These are phyloP conservation scores for Leptopilina drosophilae DNA, from an alignment of 2,888 invertebrate species.

Conservation along the genomic window DNA sequence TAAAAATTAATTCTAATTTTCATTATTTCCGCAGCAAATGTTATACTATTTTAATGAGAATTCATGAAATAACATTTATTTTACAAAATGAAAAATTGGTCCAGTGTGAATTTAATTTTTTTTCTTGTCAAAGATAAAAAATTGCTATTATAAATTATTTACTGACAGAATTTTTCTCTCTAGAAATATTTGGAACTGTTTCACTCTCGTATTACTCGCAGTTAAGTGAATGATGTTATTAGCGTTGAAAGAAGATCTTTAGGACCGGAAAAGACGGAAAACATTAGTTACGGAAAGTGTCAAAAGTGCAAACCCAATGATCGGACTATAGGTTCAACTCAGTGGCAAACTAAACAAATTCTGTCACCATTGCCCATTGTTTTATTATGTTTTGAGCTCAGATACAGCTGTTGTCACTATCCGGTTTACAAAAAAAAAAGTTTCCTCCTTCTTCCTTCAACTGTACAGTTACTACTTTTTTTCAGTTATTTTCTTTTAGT, in stretches of 20 bases:
- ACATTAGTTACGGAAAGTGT: conserved; percentile 51
- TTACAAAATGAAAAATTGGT: too few species aligned
- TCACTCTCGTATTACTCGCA: not conserved
- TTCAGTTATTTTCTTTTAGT: not conserved
- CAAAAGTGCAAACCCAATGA: conserved; percentile 44
- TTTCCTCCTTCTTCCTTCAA: conserved; percentile 33
- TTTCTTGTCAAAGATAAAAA: too few species aligned
- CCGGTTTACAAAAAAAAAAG: conserved; percentile 24
- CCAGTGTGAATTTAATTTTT: too few species aligned
- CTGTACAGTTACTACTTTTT: not conserved
- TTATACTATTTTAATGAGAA: too few species aligned
- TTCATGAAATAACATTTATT: too few species aligned
- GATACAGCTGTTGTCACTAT: conserved; percentile 57
- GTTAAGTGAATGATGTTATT: not conserved
- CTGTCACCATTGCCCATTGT: conserved; percentile 57
- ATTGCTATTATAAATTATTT: too few species aligned
- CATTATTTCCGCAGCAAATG: too few species aligned
- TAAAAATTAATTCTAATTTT: too few species aligned
- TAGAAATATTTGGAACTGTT: not conserved
- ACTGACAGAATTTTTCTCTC: not conserved
- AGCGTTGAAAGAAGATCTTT: conserved; percentile 3
- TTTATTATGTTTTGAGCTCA: conserved; percentile 54
- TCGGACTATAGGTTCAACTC: conserved; percentile 14
- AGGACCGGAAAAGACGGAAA: conserved; percentile 51
- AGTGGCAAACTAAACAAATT: conserved; percentile 44